Evolutionary conservation across 2,797 vertebrate genomes (phyloP).

Genomic region (Pantherophis vulpinus): DNA sequence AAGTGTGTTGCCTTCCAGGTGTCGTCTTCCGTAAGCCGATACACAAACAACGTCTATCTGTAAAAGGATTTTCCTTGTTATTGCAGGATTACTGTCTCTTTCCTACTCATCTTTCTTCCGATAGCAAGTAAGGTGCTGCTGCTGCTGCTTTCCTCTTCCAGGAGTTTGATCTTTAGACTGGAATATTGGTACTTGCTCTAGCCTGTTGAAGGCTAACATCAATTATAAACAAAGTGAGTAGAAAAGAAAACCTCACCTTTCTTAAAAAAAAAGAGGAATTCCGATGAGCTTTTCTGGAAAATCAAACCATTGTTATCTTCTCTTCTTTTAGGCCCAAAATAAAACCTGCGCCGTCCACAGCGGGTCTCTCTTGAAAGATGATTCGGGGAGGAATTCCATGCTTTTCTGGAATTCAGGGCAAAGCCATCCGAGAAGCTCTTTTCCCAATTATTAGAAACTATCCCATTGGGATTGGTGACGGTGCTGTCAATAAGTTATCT

Average conservation of each 20-base stretch:
- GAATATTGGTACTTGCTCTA: background rate
- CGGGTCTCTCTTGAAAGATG: background rate
- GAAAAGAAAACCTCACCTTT: background rate
- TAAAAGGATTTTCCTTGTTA: constrained; percentile 45
- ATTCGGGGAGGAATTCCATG: background rate
- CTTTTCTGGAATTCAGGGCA: background rate
- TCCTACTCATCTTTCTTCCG: constrained; percentile 38
- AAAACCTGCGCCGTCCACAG: background rate
- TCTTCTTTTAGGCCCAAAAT: background rate
- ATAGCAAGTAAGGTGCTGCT: background rate
- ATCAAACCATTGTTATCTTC: background rate
- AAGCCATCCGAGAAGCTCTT: background rate
- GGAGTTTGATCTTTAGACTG: background rate
- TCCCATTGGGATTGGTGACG: background rate
- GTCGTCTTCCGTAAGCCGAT: background rate
- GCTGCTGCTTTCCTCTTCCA: background rate
- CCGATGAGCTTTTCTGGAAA: background rate
- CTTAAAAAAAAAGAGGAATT: background rate
- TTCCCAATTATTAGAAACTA: background rate
- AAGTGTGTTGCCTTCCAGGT: background rate
- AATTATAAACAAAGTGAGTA: background rate
- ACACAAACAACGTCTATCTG: constrained; percentile 20
- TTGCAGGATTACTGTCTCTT: constrained; percentile 50
- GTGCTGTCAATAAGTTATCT: background rate
- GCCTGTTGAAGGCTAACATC: background rate